phyloP scores from a whole-genome alignment of 2,888 invertebrate species.

The Limnephilus rhombicus region DNA sequence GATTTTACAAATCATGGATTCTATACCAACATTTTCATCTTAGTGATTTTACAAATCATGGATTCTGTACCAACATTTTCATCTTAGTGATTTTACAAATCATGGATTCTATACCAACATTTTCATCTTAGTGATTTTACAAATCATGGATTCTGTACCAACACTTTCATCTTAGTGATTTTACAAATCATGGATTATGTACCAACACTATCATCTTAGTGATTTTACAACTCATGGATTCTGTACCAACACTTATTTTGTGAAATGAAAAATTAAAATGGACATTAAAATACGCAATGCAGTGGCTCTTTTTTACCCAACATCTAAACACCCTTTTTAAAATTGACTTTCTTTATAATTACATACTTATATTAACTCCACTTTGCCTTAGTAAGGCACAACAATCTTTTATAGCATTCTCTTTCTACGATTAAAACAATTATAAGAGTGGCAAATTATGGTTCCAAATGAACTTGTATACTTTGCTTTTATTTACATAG shows the following conservation, averaged over 20 bases:
- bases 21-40: background rate
- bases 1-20: background rate
- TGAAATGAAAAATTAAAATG: background rate
- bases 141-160: background rate
- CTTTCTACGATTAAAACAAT: background rate
- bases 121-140: no score
- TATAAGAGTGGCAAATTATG: background rate
- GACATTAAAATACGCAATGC: background rate
- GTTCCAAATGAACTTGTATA: background rate
- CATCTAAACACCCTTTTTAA: background rate
- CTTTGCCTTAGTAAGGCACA: background rate
- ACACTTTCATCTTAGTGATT: background rate
- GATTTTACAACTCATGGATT: background rate
- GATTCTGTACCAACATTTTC: no score
- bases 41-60: background rate
- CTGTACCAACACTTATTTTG: background rate
- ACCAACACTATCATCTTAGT: no score
- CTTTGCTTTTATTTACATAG: background rate
- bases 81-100: background rate
- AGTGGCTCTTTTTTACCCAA: background rate
- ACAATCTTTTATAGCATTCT: background rate
- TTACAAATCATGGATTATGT: no score
- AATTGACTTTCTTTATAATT: background rate
- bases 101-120: no score
- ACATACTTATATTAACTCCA: background rate